Percentiles rank a stretch among this genome's conserved stretches.
phyloP scores from a whole-genome alignment of 1,140 invertebrate species.

The Diachasma alloeum region DNA sequence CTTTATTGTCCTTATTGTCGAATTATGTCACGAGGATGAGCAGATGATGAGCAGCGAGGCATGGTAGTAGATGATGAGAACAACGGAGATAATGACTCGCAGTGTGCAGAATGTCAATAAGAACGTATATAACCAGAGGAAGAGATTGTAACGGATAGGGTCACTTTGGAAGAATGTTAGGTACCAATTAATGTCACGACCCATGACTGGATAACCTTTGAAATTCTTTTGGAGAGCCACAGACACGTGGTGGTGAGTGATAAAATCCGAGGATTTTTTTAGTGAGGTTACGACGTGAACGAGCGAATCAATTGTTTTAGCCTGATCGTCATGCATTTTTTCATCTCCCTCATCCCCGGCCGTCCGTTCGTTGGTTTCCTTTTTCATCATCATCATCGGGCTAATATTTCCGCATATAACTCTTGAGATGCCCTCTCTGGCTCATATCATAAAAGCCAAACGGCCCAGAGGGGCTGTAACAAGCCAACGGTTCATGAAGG shows the following conservation, averaged over 20 bases:
- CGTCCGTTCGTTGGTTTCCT: background rate
- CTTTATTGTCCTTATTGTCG: background rate
- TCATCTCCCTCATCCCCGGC: background rate
- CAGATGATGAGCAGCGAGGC: constrained; percentile 46
- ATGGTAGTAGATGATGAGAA: constrained; percentile 54
- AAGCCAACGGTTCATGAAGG: constrained; percentile 8
- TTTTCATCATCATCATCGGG: background rate
- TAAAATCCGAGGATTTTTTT: constrained; percentile 1
- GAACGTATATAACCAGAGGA: constrained; percentile 45
- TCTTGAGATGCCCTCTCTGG: background rate
- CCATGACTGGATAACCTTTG: background rate
- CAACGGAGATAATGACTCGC: constrained; percentile 42
- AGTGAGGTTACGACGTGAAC: background rate
- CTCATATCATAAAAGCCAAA: background rate
- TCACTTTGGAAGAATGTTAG: constrained; percentile 15
- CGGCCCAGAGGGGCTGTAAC: background rate
- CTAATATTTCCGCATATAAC: background rate
- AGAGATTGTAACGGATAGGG: constrained; percentile 21
- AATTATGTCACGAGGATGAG: constrained; percentile 37
- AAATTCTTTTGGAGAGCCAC: background rate
- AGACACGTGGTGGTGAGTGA: background rate
- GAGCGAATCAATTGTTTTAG: background rate
- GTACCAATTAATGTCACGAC: constrained; percentile 3
- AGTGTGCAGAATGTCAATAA: constrained; percentile 41
- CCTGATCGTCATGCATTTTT: background rate